These are phyloP conservation scores for Bradypodion pumilum DNA, from an alignment of 2,797 vertebrate genomes.

Conservation along the genomic window DNA sequence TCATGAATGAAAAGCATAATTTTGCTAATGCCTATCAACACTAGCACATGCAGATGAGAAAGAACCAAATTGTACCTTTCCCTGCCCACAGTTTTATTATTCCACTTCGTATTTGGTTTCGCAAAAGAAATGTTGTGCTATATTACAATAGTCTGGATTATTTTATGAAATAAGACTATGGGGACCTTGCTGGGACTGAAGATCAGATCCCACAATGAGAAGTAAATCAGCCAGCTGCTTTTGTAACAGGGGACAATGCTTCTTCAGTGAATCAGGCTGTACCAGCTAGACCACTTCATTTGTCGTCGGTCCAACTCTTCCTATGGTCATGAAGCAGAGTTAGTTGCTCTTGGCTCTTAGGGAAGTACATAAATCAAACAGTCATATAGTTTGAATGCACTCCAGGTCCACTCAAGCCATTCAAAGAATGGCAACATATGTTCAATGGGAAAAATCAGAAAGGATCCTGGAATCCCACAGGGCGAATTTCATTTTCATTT, in stretches of 20 bases:
- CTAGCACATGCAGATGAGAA: no score
- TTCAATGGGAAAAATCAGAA: not conserved
- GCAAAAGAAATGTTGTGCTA: not conserved
- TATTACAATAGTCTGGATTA: not conserved
- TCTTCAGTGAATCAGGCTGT: constrained; percentile 53
- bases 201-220: not conserved
- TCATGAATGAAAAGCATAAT: not conserved
- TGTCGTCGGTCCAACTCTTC: constrained; percentile 22
- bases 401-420: not conserved
- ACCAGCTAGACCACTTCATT: constrained; percentile 50
- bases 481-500: not conserved
- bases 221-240: fast-evolving
- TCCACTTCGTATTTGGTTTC: not conserved
- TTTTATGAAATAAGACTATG: not conserved
- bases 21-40: not conserved
- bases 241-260: constrained; percentile 13
- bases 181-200: not conserved
- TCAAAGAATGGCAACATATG: fast-evolving
- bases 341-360: constrained; percentile 31
- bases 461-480: not conserved
- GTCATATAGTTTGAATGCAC: not conserved
- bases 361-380: not conserved
- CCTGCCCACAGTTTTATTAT: no score
- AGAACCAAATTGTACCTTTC: no score
- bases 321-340: not conserved